Percentiles rank a stretch among this genome's conserved stretches.
Conservation (phyloP, 1,140 invertebrate genomes). For the Phortica variegata region DNA sequence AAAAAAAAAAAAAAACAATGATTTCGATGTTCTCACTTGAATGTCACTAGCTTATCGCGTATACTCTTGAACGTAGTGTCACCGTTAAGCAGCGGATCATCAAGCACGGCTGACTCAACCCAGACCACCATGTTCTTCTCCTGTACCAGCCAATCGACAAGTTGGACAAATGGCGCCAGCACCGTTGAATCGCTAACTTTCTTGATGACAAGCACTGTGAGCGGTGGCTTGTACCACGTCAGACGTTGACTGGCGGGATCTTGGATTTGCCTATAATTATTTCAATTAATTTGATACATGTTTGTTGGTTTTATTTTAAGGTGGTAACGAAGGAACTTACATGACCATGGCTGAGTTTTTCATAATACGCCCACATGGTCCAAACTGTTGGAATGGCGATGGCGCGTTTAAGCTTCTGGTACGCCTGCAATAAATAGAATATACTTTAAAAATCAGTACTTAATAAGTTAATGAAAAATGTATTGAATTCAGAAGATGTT, state of each 20-base stretch:
- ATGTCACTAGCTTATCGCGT: constrained; percentile 84
- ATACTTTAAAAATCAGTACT: background rate
- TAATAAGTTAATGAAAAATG: background rate
- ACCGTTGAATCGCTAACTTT: constrained; percentile 91
- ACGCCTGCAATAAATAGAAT: constrained; percentile 66
- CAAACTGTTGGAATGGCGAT: constrained; percentile 90
- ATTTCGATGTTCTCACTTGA: constrained; percentile 58
- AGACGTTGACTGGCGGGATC: constrained; percentile 93
- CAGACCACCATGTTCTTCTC: constrained; percentile 94
- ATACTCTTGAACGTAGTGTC: constrained; percentile 73
- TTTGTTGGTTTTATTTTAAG: no score
- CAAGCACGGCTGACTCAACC: constrained; percentile 85
- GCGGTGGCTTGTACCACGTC: constrained; percentile 94
- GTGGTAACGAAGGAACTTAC: no score
- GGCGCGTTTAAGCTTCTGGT: constrained; percentile 91
- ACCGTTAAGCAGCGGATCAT: constrained; percentile 73
- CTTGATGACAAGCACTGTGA: constrained; percentile 93
- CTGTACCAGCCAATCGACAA: constrained; percentile 93
- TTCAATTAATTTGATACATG: background rate
- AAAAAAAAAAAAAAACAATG: background rate
- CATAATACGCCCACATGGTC: constrained; percentile 94
- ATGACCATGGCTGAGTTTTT: constrained; percentile 95
- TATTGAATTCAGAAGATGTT: background rate
- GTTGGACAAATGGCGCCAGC: constrained; percentile 84
- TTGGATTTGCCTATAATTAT: constrained; percentile 85